Conservation (phyloP, 2,113 vertebrate species). For the Cariama cristata region DNA sequence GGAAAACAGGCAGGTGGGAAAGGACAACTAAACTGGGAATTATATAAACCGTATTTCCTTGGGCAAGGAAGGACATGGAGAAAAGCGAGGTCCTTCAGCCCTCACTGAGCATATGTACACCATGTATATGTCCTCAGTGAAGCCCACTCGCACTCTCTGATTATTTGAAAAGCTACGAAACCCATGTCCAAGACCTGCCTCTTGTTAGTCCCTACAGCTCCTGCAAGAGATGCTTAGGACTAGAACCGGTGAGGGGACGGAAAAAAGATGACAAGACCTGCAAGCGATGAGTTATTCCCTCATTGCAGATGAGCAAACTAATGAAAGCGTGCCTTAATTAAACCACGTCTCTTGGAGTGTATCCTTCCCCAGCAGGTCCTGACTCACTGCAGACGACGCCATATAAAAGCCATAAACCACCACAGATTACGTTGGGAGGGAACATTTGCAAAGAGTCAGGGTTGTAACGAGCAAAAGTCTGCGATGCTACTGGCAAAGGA, state of each 20-base stretch:
- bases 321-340: not conserved
- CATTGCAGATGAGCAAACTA: not conserved
- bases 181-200: not conserved
- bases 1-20: not conserved
- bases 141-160: fast-evolving
- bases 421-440: not conserved
- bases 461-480: not conserved
- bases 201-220: not conserved
- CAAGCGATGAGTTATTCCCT: not conserved
- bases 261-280: not conserved
- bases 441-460: not conserved
- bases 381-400: not conserved
- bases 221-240: not conserved
- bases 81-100: not conserved
- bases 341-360: not conserved
- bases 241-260: not conserved
- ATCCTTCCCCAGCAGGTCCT: not conserved
- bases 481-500: not conserved
- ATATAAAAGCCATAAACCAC: not conserved
- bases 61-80: not conserved
- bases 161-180: not conserved
- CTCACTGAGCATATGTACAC: not conserved
- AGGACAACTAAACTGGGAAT: not conserved
- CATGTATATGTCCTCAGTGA: not conserved
- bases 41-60: too few species aligned